A percentile compares a stretch with the other conserved stretches of the same genome.
Conservation (phyloP, 2,888 invertebrate genomes). For the Parthenolecanium corni region DNA sequence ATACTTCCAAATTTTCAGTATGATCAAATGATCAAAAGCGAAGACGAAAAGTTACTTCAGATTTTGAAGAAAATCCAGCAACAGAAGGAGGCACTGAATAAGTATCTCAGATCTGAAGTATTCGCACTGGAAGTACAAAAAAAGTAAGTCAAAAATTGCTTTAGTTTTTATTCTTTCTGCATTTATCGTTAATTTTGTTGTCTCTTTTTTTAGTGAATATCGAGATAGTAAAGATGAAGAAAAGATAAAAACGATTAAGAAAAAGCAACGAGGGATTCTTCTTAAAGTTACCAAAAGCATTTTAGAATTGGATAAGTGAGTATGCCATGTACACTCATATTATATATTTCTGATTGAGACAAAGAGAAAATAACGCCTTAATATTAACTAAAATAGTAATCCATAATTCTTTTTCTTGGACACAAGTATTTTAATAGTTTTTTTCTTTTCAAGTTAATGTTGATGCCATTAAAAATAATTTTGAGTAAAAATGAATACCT, state of each 20-base stretch:
- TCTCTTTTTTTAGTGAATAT: not conserved
- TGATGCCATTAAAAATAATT: too few species aligned
- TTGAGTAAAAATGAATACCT: too few species aligned
- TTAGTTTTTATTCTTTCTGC: not conserved
- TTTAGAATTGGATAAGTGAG: constrained; percentile 41
- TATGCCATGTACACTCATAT: not conserved
- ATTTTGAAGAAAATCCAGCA: constrained; percentile 17
- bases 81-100: constrained; percentile 13
- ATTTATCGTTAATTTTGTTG: not conserved
- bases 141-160: constrained; percentile 1
- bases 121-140: constrained; percentile 7
- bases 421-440: not conserved
- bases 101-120: constrained; percentile 10
- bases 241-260: constrained; percentile 43
- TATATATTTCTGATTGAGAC: too few species aligned
- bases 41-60: constrained; percentile 22
- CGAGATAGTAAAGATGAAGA: constrained; percentile 16
- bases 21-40: constrained; percentile 21
- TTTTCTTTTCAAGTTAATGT: not conserved
- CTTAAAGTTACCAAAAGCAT: constrained; percentile 54
- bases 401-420: not conserved
- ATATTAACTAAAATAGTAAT: too few species aligned
- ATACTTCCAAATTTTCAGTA: not conserved
- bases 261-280: constrained; percentile 55
- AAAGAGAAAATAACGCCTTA: too few species aligned